These are phyloP conservation scores for Lepidurus arcticus DNA, from an alignment of 1,140 invertebrate species.

Conservation along the genomic window DNA sequence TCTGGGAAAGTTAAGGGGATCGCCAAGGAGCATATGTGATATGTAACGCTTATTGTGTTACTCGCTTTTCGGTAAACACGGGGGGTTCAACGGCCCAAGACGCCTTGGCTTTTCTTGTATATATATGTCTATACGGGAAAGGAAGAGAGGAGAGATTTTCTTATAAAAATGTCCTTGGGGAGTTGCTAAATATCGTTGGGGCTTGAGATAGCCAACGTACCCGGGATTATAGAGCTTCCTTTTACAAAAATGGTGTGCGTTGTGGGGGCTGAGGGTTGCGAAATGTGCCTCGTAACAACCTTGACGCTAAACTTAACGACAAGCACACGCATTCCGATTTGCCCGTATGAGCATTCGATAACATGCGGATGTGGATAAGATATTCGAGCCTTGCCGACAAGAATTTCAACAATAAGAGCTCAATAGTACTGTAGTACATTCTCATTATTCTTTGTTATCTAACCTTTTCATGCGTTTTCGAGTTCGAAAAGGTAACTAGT, in stretches of 20 bases:
- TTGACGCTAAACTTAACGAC: background rate
- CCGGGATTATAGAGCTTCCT: background rate
- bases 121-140: background rate
- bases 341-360: too few species aligned
- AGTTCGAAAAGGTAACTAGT: too few species aligned
- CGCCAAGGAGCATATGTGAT: background rate
- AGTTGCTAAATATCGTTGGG: conserved; percentile 5
- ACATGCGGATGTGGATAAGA: too few species aligned
- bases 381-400: too few species aligned
- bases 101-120: background rate
- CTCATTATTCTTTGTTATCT: too few species aligned
- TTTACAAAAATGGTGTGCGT: background rate
- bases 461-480: too few species aligned
- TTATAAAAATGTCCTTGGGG: background rate
- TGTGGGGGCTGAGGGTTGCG: background rate
- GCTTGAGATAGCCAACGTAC: background rate
- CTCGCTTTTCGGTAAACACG: background rate
- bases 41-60: background rate
- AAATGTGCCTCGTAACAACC: conserved; percentile 14
- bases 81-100: background rate
- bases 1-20: background rate
- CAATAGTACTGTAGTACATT: too few species aligned
- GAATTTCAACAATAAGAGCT: too few species aligned
- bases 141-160: conserved; percentile 1
- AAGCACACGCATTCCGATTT: background rate